Base-by-base conservation (phyloP, 2,797 vertebrate species). In the Chrysocyon brachyurus region DNA sequence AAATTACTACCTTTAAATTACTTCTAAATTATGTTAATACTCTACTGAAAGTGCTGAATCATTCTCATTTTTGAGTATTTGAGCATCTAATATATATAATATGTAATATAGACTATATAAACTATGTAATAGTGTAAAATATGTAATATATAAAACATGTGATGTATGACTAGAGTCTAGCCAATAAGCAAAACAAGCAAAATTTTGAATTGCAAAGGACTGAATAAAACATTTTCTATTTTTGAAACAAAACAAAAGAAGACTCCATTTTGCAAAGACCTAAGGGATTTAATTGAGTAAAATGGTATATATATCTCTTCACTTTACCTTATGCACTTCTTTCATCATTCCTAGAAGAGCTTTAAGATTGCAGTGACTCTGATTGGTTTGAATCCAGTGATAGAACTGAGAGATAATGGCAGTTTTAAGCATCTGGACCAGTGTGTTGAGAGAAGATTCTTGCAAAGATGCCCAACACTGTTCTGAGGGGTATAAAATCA, bases 351-450 rank as follows among this genome's bases (percentile, higher is more conserved):
- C 49, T 26, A 98, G 92, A 57, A 97, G 73, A 94, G 36, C 24
- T 93, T 94, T 96, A 26, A 78, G 2, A 84, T 52, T 72, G 33
- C 0, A 3, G 10, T 4, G 0, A 52, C 4, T 2, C 7, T 90
- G 12, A 1, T 0, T 0, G 0, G 0, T 7, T 22, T 2, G 0
- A 68, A 0, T 0, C 36, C 12, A 6, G 17, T 0, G 0, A 14
- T 0, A 0, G 6, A 97, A 0, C 5, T 93, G 84, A 86, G 9
- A 36, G 40, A 89, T 0, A 5, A 98, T 15, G 19, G 94, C 90
- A 15, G 36, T 82, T 96, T 98, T 98, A 70, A 98, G 96, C 97
- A 98, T 97, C 84, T 98, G 96, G 63, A 98, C 87, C 46, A 97
- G 85, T 54, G 66, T 95, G 4, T 72, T 95, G n/a, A 98, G 88